These are phyloP conservation scores for Phycodurus eques DNA, from an alignment of 2,113 vertebrate genomes.

Conservation along the genomic window DNA sequence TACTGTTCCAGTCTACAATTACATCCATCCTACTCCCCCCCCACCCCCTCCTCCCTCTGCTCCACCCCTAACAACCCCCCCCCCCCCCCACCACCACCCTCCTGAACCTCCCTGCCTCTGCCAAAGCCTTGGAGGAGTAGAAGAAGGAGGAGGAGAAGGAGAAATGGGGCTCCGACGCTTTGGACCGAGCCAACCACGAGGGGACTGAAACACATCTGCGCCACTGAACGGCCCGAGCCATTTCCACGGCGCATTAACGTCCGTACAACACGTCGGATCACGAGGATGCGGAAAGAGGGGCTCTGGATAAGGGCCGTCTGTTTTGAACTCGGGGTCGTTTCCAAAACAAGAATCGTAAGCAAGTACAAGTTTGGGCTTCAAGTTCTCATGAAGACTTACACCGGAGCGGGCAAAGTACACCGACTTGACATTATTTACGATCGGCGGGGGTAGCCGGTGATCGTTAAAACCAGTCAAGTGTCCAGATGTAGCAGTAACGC, in stretches of 20 bases:
- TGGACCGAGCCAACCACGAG: slow-evolving; percentile 60
- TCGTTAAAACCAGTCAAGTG: slow-evolving; percentile 70
- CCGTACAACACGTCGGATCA: slow-evolving; percentile 99
- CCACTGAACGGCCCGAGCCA: slow-evolving; percentile 89
- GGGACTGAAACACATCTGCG: slow-evolving; percentile 95
- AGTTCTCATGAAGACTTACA: slow-evolving; percentile 62
- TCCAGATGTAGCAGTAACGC: slow-evolving; percentile 68
- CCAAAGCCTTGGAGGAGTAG: slow-evolving; percentile 80
- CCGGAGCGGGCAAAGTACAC: slow-evolving; percentile 53
- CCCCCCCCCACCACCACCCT: slow-evolving; percentile 8
- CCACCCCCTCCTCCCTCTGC: slow-evolving; percentile 61
- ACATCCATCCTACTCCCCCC: slow-evolving; percentile 67
- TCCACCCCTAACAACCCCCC: slow-evolving; percentile 47
- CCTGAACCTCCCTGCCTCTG: slow-evolving; percentile 80
- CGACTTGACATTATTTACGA: slow-evolving; percentile 55
- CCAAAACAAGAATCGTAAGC: slow-evolving; percentile 24
- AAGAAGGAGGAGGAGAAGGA: slow-evolving; percentile 67
- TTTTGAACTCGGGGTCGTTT: slow-evolving; percentile 51
- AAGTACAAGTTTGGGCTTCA: slow-evolving; percentile 31
- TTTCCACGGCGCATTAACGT: slow-evolving; percentile 99
- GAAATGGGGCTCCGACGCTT: slow-evolving; percentile 61
- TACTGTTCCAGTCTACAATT: slow-evolving; percentile 82
- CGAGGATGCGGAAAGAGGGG: slow-evolving; percentile 72
- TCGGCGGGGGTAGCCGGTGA: slow-evolving; percentile 40
- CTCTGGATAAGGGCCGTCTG: slow-evolving; percentile 24